Percentiles rank a stretch among this genome's conserved stretches.
Conservation (phyloP, 2,113 vertebrate species). For the Myrmophylax atrothorax region DNA sequence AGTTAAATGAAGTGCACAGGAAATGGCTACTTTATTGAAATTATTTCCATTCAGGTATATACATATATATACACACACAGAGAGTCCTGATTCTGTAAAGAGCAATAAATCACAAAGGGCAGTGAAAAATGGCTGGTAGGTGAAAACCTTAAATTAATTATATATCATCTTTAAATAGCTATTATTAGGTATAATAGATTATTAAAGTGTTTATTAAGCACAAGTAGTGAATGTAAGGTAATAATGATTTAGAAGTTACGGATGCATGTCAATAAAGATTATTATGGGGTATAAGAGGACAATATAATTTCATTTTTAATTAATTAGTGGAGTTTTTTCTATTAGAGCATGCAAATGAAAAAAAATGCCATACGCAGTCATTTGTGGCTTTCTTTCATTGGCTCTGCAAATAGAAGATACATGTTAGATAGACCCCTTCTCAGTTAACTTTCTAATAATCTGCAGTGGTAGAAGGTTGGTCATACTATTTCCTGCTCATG, state of each 20-base stretch:
- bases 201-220: neutral
- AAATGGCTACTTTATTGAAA: neutral
- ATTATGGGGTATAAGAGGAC: neutral
- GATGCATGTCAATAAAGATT: neutral
- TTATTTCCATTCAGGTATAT: neutral
- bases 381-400: conserved; percentile 75
- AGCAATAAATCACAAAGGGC: neutral
- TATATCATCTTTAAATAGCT: neutral
- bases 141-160: neutral
- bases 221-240: neutral
- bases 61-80: neutral
- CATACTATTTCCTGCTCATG: neutral
- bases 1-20: neutral
- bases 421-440: conserved; percentile 60
- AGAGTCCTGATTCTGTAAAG: neutral
- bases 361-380: conserved; percentile 91
- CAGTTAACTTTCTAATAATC: neutral
- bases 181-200: neutral
- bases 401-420: conserved; percentile 84
- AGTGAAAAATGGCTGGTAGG: neutral
- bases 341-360: conserved; percentile 24
- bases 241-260: neutral
- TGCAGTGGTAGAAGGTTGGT: neutral
- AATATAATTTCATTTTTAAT: neutral
- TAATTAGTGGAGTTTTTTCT: neutral